Conservation (phyloP, 1,140 invertebrate genomes). For the Bradynema listronoti region DNA sequence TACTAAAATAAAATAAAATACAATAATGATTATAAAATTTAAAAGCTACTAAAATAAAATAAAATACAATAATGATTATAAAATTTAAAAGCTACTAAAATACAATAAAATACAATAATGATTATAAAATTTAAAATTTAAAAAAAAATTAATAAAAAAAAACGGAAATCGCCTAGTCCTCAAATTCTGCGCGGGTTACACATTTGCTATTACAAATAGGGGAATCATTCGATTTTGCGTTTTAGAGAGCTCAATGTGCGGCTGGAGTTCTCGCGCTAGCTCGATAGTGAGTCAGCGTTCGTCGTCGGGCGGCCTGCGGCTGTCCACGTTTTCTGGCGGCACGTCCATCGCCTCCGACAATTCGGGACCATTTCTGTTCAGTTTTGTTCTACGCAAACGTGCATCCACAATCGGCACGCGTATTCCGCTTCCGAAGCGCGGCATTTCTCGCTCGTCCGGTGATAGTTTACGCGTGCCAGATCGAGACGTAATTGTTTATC, state of each 20-base stretch:
- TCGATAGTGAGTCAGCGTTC: constrained; percentile 55
- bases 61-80: too few relatives aligned
- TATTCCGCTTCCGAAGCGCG: constrained; percentile 55
- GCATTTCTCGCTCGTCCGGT: constrained; percentile 54
- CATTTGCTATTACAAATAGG: background rate
- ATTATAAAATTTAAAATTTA: background rate
- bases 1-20: too few relatives aligned
- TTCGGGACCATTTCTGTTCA: constrained; percentile 55
- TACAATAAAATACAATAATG: too few relatives aligned
- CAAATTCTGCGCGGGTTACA: background rate
- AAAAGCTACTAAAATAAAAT: too few relatives aligned
- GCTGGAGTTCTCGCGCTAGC: constrained; percentile 55
- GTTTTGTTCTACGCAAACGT: constrained; percentile 53
- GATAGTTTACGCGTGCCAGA: constrained; percentile 55
- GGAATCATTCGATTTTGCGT: background rate
- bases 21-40: too few relatives aligned
- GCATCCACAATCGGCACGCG: constrained; percentile 56
- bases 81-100: too few relatives aligned
- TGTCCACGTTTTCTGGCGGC: constrained; percentile 56
- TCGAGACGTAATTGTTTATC: constrained; percentile 42
- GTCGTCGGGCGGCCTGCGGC: constrained; percentile 48
- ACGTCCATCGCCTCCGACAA: constrained; percentile 58
- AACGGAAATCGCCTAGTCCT: background rate
- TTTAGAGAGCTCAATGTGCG: constrained; percentile 52
- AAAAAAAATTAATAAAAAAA: constrained; percentile 2